Conservation (phyloP, 2,888 invertebrate species). For the Aphodius sticticus region DNA sequence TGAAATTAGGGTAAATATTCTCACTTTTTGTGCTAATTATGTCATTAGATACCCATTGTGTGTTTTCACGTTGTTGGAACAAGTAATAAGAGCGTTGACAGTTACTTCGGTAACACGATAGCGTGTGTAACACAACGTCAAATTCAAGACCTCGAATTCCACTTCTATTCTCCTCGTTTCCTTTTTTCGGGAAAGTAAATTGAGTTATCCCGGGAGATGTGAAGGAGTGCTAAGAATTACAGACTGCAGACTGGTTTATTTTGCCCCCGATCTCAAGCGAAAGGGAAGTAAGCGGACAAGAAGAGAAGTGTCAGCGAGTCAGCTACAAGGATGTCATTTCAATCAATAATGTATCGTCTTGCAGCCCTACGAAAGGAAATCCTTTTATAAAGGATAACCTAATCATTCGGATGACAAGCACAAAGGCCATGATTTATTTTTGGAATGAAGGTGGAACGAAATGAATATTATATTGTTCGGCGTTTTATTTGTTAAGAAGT, state of each 20-base stretch:
- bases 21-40: background rate
- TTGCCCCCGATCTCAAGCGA: background rate
- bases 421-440: no score
- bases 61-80: background rate
- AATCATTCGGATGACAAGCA: background rate
- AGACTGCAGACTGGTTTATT: background rate
- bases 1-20: background rate
- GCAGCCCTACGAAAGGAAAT: background rate
- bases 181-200: background rate
- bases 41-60: background rate
- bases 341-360: background rate
- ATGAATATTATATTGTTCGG: no score
- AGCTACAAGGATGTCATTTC: background rate
- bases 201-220: background rate
- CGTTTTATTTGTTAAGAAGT: no score
- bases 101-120: background rate
- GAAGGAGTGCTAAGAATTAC: background rate
- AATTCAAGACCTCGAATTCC: background rate
- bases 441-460: no score
- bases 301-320: background rate
- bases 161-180: background rate
- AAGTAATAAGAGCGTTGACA: background rate
- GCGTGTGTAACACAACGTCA: background rate
- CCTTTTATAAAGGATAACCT: background rate
- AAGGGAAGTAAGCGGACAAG: background rate